Conservation (phyloP, 2,888 invertebrate species). For the Drosophila infuscata region DNA sequence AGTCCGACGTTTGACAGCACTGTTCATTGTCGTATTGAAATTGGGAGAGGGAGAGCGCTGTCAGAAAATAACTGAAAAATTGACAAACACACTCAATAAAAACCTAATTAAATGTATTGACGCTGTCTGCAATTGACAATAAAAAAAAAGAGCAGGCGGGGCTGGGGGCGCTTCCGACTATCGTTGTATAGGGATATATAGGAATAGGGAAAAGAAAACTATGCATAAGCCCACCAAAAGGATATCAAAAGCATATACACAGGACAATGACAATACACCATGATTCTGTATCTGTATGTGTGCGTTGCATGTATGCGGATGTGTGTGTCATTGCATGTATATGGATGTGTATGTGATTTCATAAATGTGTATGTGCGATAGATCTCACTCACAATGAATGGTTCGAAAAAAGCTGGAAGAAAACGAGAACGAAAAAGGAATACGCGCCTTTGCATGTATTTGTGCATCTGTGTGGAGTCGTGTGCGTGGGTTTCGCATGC, state of each 20-base stretch:
- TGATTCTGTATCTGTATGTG: conserved; percentile 4
- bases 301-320: not conserved
- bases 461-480: conserved; percentile 29
- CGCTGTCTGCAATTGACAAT: conserved; percentile 33
- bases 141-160: conserved; percentile 31
- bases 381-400: conserved; percentile 53
- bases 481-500: conserved; percentile 21
- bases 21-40: conserved; percentile 11
- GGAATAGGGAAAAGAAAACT: conserved; percentile 31
- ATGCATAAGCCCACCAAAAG: conserved; percentile 19
- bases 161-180: conserved; percentile 26
- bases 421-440: conserved; percentile 53
- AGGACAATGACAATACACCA: conserved; percentile 56
- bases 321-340: not conserved
- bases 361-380: conserved; percentile 14
- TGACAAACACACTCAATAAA: conserved; percentile 29
- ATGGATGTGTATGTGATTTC: conserved; percentile 7
- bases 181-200: conserved; percentile 3
- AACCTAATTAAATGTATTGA: conserved; percentile 41
- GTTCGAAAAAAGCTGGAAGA: conserved; percentile 39
- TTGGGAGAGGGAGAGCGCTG: conserved; percentile 11
- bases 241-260: conserved; percentile 17
- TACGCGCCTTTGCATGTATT: conserved; percentile 60
- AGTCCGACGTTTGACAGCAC: conserved; percentile 1
- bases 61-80: conserved; percentile 11